These are phyloP conservation scores for Heliangelus exortis DNA, from an alignment of 2,797 vertebrate species.

Conservation along the genomic window DNA sequence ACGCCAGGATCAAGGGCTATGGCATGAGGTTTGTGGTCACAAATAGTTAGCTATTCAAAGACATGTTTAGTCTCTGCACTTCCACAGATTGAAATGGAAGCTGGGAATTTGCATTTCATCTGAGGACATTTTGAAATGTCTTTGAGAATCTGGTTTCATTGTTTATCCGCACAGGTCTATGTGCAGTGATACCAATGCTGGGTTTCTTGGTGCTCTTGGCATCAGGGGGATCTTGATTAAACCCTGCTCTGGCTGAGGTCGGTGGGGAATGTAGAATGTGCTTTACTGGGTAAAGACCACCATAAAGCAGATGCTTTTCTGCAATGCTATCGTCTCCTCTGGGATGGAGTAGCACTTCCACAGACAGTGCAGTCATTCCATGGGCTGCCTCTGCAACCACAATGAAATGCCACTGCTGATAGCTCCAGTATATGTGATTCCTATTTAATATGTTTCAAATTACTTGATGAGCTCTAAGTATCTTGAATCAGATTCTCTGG, in stretches of 20 bases:
- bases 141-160: background rate
- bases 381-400: background rate
- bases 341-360: background rate
- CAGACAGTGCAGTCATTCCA: background rate
- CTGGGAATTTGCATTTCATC: background rate
- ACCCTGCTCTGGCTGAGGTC: background rate
- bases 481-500: background rate
- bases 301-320: background rate
- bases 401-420: background rate
- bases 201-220: background rate
- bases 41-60: background rate
- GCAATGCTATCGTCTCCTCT: background rate
- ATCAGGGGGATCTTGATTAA: background rate
- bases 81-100: background rate
- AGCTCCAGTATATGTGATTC: background rate
- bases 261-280: background rate
- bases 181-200: rapidly evolving
- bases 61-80: background rate
- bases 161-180: background rate
- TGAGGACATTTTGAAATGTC: background rate
- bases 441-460: constrained; percentile 33
- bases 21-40: background rate
- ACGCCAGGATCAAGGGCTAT: background rate
- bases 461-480: background rate
- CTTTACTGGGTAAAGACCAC: background rate